Percentiles rank a stretch among this genome's conserved stretches.
These are phyloP conservation scores for Paracentrotus lividus DNA, from an alignment of 53 echinoderm and acorn worm genomes.

Conservation along the genomic window DNA sequence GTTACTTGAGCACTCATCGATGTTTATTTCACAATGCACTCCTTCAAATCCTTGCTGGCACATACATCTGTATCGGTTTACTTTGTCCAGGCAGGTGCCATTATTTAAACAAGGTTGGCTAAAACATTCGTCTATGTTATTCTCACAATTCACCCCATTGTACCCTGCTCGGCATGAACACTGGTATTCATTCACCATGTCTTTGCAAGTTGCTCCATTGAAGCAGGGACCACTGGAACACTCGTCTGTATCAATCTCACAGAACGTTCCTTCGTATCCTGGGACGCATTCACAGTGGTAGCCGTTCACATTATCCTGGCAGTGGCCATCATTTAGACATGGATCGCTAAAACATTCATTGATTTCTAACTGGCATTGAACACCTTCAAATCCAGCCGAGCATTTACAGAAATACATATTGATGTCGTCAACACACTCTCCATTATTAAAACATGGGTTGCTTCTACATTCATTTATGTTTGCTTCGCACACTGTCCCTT, in stretches of 20 bases:
- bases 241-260: constrained; percentile 50
- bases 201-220: constrained; percentile 27
- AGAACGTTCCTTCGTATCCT: constrained; percentile 30
- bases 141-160: constrained; percentile 56
- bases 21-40: constrained; percentile 65
- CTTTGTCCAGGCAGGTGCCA: constrained; percentile 64
- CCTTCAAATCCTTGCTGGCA: constrained; percentile 72
- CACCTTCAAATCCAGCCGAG: constrained; percentile 73
- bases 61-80: constrained; percentile 74
- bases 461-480: constrained; percentile 87
- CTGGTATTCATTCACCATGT: constrained; percentile 27
- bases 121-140: constrained; percentile 64
- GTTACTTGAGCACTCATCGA: constrained; percentile 67
- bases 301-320: constrained; percentile 54
- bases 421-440: constrained; percentile 76
- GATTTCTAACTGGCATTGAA: constrained; percentile 75
- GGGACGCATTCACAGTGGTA: constrained; percentile 49
- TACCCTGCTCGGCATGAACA: constrained; percentile 48
- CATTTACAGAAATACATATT: constrained; percentile 61
- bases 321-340: constrained; percentile 80
- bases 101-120: constrained; percentile 74
- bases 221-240: constrained; percentile 49
- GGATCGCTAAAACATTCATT: constrained; percentile 83
- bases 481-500: constrained; percentile 80
- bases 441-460: constrained; percentile 82